Base-by-base conservation (phyloP, 2,888 invertebrate species). In the Campoplex capitator region DNA sequence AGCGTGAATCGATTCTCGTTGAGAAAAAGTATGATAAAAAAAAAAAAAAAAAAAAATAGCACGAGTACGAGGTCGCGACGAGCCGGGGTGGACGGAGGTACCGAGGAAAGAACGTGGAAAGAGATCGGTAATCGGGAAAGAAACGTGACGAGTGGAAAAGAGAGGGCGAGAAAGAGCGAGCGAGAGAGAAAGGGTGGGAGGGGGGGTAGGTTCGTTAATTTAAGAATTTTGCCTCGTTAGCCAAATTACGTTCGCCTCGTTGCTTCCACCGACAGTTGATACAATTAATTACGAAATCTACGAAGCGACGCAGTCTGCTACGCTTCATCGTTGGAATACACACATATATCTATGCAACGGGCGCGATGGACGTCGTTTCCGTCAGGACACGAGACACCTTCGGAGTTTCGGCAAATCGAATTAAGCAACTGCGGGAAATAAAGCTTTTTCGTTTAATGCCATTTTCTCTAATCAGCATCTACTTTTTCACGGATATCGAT, bases 221-320 rank as follows among this genome's bases (percentile, higher is more conserved):
- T 93, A 93, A 93, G 93, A 94, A 94, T 93, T 86, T 92, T 92
- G 92, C 91, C 92, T 94, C 94, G 94, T 94, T 94, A 94, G 94
- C 90, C 91, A 91, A 93, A 94, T 94, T 91, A 91, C 89, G 91
- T 92, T 83, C 92, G 90, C 91, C 89, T 92, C 91, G 94, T 92
- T 93, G 93, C 91, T 85, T 90, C 75, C 79, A 48, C 88, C 90
- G 87, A 83, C 87, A 89, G 93, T 94, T 93, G 93, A 92, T 93
- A 93, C 93, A 93, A 94, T 94, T 94, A 94, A 94, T 94, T 94
- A 89, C 89, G 85, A 83, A 90, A 88, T 90, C 87, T 86, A 74
- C 80, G 86, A 74, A 70, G 77, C 76, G 62, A 54, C 87, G 81
- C 58, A 77, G 84, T 84, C 78, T 77, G 67, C 65, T 75, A 65